Evolutionary conservation across 2,113 vertebrate species (phyloP).

Genomic region (Empidonax traillii): DNA sequence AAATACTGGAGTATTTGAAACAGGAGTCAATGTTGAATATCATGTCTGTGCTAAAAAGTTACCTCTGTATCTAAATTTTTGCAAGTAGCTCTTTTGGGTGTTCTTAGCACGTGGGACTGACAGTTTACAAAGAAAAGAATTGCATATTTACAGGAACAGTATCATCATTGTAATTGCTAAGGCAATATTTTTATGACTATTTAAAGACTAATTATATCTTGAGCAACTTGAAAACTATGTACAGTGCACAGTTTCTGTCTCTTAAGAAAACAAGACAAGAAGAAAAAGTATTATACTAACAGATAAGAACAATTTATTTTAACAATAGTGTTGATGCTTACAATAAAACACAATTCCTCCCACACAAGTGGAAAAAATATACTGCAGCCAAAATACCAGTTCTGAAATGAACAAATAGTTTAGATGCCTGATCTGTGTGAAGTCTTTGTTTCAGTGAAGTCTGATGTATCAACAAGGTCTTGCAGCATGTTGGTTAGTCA

Average conservation of each 20-base stretch:
- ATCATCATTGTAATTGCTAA: conserved; percentile 40
- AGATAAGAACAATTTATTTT: conserved; percentile 59
- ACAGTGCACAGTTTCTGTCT: not conserved
- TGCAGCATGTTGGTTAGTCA: conserved; percentile 11
- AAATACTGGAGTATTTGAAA: too few relatives aligned
- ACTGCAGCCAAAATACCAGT: conserved; percentile 41
- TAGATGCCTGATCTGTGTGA: conserved; percentile 47
- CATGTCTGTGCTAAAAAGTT: not conserved
- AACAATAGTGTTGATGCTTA: conserved; percentile 46
- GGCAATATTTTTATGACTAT: conserved; percentile 35
- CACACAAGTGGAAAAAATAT: conserved; percentile 42
- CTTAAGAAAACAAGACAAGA: conserved; percentile 49
- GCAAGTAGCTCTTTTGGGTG: not conserved
- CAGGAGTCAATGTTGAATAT: not conserved
- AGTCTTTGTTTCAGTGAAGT: conserved; percentile 51
- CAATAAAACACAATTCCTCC: conserved; percentile 57
- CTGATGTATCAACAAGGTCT: conserved; percentile 11
- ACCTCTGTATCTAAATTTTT: not conserved
- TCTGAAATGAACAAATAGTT: conserved; percentile 50
- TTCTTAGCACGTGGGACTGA: not conserved
- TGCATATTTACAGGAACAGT: conserved; percentile 30
- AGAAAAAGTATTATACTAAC: conserved; percentile 34
- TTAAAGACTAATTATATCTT: conserved; percentile 50
- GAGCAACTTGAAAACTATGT: conserved; percentile 33
- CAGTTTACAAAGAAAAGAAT: not conserved